Evolutionary conservation across 1,140 invertebrate species (phyloP), one percentile per base, ranked within the genome.

Genomic region (Heliothis subflexa): DNA sequence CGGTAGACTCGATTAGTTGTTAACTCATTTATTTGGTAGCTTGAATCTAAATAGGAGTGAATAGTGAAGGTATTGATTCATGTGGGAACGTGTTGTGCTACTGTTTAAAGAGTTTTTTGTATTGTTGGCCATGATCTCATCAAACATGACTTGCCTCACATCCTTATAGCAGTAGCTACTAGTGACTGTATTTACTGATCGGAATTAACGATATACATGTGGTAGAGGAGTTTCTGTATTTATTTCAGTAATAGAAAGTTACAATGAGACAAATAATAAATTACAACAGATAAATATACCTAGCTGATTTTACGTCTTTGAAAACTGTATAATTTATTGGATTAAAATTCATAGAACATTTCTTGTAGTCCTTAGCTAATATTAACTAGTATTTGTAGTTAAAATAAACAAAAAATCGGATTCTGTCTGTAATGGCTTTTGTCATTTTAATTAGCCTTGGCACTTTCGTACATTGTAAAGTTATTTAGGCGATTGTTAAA

Each of bases 61-160:
- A 40, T 40, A 40, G 33, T 18, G 16, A 50, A 52, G 2, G 47
- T 71, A 54, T 70, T 70, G 68, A 71, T 71, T 55, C 16, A 71
- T 71, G 68, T 71, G 68, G 66, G 68, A 71, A 71, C 21, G 68
- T 13, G 21, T 52, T 70, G 66, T n/a, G 47, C 66, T 70, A 66
- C 62, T 66, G 62, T 66, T 66, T 66, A 40, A 7, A 33, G 10
- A 28, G 59, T 14, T 66, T 70, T 62, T 50, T 70, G 11, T 52
- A n/a, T 70, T 59, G 55, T 70, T 50, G 7, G 18, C 13, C 64
- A 50, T 49, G 47, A 70, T 52, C 45, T 70, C 47, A 52, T 28
- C 47, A 28, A 49, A 50, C 47, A 13, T 50, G 45, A 25, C 47
- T 70, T 25, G 66, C 13, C n/a, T 14, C 14, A n/a, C n/a, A 52